Conservation (phyloP, 1,140 invertebrate genomes). For the Cylas formicarius region DNA sequence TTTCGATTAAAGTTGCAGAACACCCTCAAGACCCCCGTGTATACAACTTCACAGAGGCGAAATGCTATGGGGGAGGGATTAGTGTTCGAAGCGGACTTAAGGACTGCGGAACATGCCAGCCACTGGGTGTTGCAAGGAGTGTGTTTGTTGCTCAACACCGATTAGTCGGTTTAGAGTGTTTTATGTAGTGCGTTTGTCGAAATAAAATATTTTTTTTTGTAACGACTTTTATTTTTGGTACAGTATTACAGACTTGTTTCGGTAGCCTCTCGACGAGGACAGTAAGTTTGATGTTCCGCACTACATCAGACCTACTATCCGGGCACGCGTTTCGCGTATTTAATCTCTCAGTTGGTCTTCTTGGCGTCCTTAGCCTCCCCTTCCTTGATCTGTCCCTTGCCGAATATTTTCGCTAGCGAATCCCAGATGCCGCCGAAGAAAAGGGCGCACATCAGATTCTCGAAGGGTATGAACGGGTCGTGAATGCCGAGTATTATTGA, state of each 20-base stretch:
- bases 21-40: constrained; percentile 77
- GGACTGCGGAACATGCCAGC: constrained; percentile 68
- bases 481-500: constrained; percentile 94
- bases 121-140: constrained; percentile 86
- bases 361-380: constrained; percentile 68
- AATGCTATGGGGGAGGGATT: constrained; percentile 86
- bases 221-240: constrained; percentile 28
- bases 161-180: constrained; percentile 44
- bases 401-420: constrained; percentile 77
- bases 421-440: constrained; percentile 99
- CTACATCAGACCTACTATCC: constrained; percentile 23
- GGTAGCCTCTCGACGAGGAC: constrained; percentile 9
- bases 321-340: background rate
- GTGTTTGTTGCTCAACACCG: constrained; percentile 76
- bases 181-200: background rate
- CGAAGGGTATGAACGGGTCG: constrained; percentile 97
- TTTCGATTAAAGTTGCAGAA: constrained; percentile 80
- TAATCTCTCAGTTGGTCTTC: constrained; percentile 62
- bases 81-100: constrained; percentile 81
- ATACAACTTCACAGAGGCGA: constrained; percentile 73
- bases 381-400: constrained; percentile 70
- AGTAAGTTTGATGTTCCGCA: constrained; percentile 30
- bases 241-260: constrained; percentile 23
- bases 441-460: constrained; percentile 94
- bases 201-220: constrained; percentile 8